These are phyloP conservation scores for Orgyia antiqua DNA, from an alignment of 2,888 invertebrate genomes.

Conservation along the genomic window DNA sequence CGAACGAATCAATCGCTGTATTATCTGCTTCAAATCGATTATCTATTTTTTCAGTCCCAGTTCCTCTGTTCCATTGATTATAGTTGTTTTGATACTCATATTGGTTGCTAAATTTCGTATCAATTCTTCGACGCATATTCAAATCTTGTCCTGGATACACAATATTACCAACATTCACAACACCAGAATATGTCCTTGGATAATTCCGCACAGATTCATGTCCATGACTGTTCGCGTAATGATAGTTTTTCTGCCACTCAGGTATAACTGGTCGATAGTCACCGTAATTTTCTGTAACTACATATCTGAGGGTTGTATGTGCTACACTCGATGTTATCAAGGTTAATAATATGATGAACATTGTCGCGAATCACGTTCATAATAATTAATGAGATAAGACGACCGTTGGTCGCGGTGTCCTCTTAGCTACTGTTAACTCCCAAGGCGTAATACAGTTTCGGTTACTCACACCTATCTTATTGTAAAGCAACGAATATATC, in stretches of 20 bases:
- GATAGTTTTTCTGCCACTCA: background rate
- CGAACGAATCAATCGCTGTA: too few species aligned
- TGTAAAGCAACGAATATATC: conserved; percentile 5
- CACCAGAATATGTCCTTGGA: conserved; percentile 1
- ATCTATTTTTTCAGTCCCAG: background rate
- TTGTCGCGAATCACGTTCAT: conserved; percentile 5
- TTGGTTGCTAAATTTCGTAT: conserved; percentile 3
- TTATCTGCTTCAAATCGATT: background rate
- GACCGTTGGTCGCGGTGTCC: conserved; percentile 1
- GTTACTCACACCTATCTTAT: conserved; percentile 4
- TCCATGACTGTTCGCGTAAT: conserved; percentile 6
- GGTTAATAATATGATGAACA: conserved; percentile 11
- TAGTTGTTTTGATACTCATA: conserved; percentile 5
- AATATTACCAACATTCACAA: conserved; percentile 10
- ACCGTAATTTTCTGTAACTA: conserved; percentile 2
- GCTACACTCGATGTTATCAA: conserved; percentile 8
- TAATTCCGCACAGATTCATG: conserved; percentile 6
- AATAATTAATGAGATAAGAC: background rate
- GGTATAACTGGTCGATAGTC: conserved; percentile 7
- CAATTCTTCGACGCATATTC: conserved; percentile 1
- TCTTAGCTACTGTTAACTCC: conserved; percentile 2
- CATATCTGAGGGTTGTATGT: conserved; percentile 10
- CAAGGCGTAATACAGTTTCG: background rate
- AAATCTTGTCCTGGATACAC: conserved; percentile 1
- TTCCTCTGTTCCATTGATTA: conserved; percentile 1